Percentiles rank a stretch among this genome's conserved stretches.
These are phyloP conservation scores for Ennomos fuscantarius DNA, from an alignment of 2,888 invertebrate genomes.

Conservation along the genomic window DNA sequence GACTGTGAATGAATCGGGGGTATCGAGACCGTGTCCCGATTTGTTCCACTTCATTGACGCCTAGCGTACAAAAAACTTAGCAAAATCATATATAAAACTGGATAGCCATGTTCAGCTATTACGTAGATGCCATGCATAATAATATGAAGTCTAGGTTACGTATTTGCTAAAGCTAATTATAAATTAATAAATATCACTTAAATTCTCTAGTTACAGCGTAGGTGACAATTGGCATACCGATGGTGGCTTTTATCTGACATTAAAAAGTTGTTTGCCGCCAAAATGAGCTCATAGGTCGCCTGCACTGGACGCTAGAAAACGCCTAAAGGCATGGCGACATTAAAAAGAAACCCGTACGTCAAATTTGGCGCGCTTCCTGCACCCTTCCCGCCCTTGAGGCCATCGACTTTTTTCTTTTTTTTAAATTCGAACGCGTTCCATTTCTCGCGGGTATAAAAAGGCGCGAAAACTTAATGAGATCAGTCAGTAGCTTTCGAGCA, in stretches of 20 bases:
- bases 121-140: no score
- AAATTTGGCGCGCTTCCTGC: conserved; percentile 73
- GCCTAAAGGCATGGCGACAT: conserved; percentile 22
- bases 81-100: no score
- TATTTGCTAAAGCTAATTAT: no score
- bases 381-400: conserved; percentile 79
- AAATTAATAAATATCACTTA: conserved; percentile 2
- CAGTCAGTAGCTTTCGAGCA: conserved; percentile 83
- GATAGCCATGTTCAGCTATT: no score
- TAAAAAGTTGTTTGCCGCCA: conserved; percentile 35
- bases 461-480: conserved; percentile 65
- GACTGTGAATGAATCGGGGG: no score
- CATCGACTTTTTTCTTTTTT: conserved; percentile 68
- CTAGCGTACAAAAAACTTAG: no score
- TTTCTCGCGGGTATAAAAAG: conserved; percentile 75
- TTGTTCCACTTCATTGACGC: no score
- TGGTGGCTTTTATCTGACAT: conserved; percentile 8
- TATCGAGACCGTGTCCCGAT: no score
- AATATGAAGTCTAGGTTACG: no score
- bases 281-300: conserved; percentile 37
- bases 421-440: conserved; percentile 55
- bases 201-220: conserved; percentile 15
- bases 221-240: conserved; percentile 23
- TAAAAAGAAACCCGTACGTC: conserved; percentile 25
- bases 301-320: conserved; percentile 27